These are phyloP conservation scores for Sus cebifrons DNA, from an alignment of 2,797 vertebrate species.

Conservation along the genomic window DNA sequence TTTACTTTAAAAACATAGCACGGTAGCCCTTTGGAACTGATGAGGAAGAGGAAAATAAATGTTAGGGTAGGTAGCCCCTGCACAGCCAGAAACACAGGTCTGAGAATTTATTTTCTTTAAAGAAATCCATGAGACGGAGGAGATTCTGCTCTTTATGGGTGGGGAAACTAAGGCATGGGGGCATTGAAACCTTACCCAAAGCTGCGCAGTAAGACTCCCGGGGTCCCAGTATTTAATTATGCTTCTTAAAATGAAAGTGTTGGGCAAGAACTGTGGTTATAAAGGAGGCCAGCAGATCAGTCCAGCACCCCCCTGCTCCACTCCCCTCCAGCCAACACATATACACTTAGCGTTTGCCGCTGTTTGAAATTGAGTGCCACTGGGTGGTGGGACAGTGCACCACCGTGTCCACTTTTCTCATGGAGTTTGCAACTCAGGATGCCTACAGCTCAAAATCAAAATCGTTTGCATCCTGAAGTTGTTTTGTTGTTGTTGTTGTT, in stretches of 20 bases:
- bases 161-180: background rate
- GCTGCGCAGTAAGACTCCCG: background rate
- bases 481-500: background rate
- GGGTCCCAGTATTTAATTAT: background rate
- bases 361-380: background rate
- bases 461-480: background rate
- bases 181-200: background rate
- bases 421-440: background rate
- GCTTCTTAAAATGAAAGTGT: background rate
- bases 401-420: background rate
- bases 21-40: background rate
- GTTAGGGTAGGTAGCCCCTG: background rate
- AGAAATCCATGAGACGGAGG: background rate
- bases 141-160: background rate
- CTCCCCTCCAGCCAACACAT: background rate
- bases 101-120: background rate
- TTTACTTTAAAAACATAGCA: background rate
- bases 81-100: background rate
- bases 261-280: background rate
- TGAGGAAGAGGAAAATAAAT: background rate
- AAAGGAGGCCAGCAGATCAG: background rate
- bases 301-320: rapidly evolving
- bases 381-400: background rate
- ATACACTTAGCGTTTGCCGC: background rate
- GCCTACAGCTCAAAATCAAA: background rate